Conservation (phyloP, 2,888 invertebrate species). For the Venusia cambrica region DNA sequence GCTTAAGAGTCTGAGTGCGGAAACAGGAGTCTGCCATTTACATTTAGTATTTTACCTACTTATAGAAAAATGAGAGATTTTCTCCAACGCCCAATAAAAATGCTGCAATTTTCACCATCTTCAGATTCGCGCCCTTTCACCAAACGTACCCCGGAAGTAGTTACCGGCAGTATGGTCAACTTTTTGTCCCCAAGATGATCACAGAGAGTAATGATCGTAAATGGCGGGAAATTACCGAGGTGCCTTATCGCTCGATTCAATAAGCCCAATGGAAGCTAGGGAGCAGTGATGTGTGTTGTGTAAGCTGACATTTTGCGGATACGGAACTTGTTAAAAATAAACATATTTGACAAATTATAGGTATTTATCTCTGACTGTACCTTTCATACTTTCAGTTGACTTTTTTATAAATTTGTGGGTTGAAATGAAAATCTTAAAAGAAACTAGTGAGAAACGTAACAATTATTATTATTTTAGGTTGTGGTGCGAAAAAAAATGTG, state of each 20-base stretch:
- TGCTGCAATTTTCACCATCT: slow-evolving; percentile 21
- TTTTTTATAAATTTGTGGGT: too few relatives aligned
- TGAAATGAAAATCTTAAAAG: too few relatives aligned
- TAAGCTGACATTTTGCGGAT: neutral
- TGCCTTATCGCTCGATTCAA: slow-evolving; percentile 78
- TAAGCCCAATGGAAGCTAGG: slow-evolving; percentile 51
- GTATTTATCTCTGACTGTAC: too few relatives aligned
- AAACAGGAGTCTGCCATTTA: too few relatives aligned
- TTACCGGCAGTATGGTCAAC: slow-evolving; percentile 20
- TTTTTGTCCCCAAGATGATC: slow-evolving; percentile 42
- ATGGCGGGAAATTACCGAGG: slow-evolving; percentile 76
- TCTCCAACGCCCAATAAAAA: slow-evolving; percentile 13
- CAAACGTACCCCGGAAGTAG: slow-evolving; percentile 17
- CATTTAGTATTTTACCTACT: too few relatives aligned
- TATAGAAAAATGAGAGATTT: slow-evolving; percentile 1
- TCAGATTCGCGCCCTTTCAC: slow-evolving; percentile 15
- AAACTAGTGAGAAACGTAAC: too few relatives aligned
- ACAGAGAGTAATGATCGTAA: slow-evolving; percentile 70
- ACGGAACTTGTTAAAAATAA: neutral
- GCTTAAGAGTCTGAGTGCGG: too few relatives aligned
- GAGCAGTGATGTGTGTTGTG: slow-evolving; percentile 4
- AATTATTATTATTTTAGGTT: too few relatives aligned
- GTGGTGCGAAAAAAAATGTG: too few relatives aligned
- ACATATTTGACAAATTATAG: neutral
- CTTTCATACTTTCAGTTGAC: too few relatives aligned